Base-by-base conservation (phyloP, 1,140 invertebrate genomes). In the Micrasema longulum region DNA sequence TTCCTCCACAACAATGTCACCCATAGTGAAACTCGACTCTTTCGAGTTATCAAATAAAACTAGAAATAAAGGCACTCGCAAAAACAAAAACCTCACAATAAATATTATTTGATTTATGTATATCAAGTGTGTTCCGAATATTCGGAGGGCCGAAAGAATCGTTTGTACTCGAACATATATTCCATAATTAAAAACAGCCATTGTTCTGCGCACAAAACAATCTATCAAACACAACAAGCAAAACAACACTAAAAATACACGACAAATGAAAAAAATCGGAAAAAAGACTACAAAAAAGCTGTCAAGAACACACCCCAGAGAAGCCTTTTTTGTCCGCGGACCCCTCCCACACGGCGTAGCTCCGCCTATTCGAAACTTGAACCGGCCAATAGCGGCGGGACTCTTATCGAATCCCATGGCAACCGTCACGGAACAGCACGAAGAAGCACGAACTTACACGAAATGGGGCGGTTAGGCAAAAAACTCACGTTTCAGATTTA, bases 231-330 rank as follows among this genome's bases (percentile, higher is more conserved):
- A 73, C 65, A 73, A 73, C 71, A 53, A 69, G 66, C 72, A 69
- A 73, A 73, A 73, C 72, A 65, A 69, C 55, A 73, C 72, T 73
- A 73, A 73, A 73, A 69, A 73, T 73, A 73, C 57, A 69, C 43
- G 48, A 62, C 53, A 63, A 71, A 66, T 53, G 71, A 53, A 50
- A 66, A 72, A 65, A 72, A 69, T 35, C 16, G 31, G 14, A 36
- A 52, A 70, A 64, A 71, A 53, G 11, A 18, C n/a, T 14, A 63
- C 16, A 71, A 71, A 65, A 71, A 71, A 71, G 62, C 62, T 65
- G 69, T 65, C 69, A 71, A 45, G 69, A 71, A 71, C 69, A 71
- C 69, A 60, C 69, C 69, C 69, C 48, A 31, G 16, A 35, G 47
- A 63, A 60, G 55, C 57, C 55, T 69, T 62, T 66, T 65, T 66